Base-by-base conservation (phyloP, 2,797 vertebrate species). In the Labeo calbasu region DNA sequence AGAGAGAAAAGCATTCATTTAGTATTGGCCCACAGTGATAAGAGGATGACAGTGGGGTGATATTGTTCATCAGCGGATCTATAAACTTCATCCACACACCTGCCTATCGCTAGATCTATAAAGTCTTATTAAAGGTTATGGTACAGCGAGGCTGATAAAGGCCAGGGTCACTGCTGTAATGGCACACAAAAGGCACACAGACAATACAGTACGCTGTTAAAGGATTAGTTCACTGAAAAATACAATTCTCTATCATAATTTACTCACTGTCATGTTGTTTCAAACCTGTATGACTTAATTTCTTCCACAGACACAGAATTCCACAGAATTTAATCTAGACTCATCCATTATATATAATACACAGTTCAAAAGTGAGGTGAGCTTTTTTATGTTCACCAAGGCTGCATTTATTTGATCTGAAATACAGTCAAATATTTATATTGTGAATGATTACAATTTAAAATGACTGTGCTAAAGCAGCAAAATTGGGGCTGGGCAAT, bases 1-100 rank as follows among this genome's bases (percentile, higher is more conserved):
- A 90, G 82, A 86, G 36, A 79, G 71, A 86, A 81, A 73, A 51
- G 79, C 81, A 88, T 88, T 90, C 65, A 88, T 90, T 87, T 91
- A 90, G 91, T 73, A 91, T 88, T 79, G 86, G 79, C 85, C 80
- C 50, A 66, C 85, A 73, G 90, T 81, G 91, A 92, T 92, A 92
- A 92, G 89, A 91, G 82, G 87, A 82, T 57, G 84, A 5, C 77
- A 61, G 77, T 86, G 83, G 89, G 90, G 92, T 88, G 89, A 91
- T 90, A 87, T 90, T 88, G 91, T 90, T 89, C 61, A 86, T 92
- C 93, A 92, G 89, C 92, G 89, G 91, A 94, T 94, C 93, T 89
- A 94, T 94, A 93, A 93, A 93, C 92, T 88, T 86, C 76, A 71
- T 70, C 65, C 76, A 78, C 75, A 84, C 82, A 77, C 82, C 82